These are phyloP conservation scores for Zeus faber DNA, from an alignment of 2,113 vertebrate genomes.

Conservation along the genomic window DNA sequence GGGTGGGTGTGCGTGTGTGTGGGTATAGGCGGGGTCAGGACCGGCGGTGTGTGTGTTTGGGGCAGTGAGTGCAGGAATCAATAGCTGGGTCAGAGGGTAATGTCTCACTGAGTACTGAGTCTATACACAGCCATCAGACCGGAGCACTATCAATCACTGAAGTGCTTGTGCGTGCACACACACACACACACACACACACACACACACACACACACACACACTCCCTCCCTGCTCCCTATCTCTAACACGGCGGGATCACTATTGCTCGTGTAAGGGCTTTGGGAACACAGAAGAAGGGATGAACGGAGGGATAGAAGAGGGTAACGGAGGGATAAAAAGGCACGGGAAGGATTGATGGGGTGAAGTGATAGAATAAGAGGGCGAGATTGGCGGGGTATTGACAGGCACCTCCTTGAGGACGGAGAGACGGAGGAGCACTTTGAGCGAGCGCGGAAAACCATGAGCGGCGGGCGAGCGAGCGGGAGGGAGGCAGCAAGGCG, in stretches of 20 bases:
- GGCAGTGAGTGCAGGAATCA: slow-evolving; percentile 55
- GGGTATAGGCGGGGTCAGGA: slow-evolving; percentile 37
- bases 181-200: slow-evolving; percentile 35
- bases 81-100: slow-evolving; percentile 70
- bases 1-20: slow-evolving; percentile 13
- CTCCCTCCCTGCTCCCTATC: neutral
- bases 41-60: slow-evolving; percentile 56
- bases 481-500: too few species aligned
- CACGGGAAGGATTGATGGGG: slow-evolving; percentile 32
- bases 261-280: slow-evolving; percentile 60
- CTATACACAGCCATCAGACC: slow-evolving; percentile 66
- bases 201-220: slow-evolving; percentile 6
- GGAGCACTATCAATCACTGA: slow-evolving; percentile 68
- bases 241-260: slow-evolving; percentile 44
- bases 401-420: slow-evolving; percentile 21
- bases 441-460: too few species aligned
- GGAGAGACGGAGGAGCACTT: too few species aligned
- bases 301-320: slow-evolving; percentile 19
- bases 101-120: slow-evolving; percentile 72
- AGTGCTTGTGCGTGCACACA: slow-evolving; percentile 56
- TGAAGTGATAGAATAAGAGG: slow-evolving; percentile 41
- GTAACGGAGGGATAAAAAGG: slow-evolving; percentile 33
- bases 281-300: slow-evolving; percentile 39
- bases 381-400: slow-evolving; percentile 33
- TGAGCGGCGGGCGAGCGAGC: too few species aligned